Base-by-base conservation (phyloP, 2,888 invertebrate species). In the Druceiella hillmani region DNA sequence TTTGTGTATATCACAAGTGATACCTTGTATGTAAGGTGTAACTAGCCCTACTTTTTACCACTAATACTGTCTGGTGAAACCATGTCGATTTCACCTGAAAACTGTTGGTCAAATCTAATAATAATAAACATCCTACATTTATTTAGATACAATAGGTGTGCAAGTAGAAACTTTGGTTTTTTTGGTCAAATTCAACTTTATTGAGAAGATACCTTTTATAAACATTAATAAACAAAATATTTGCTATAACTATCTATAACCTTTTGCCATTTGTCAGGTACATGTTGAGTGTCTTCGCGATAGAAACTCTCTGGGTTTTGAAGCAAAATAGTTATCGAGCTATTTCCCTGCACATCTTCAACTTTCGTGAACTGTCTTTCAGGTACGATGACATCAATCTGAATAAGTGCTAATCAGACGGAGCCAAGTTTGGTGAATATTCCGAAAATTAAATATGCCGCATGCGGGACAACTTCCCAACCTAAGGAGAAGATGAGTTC, bases 401-500 rank as follows among this genome's bases (percentile, higher is more conserved):
- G 13, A 29, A 29, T 29, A 29, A 29, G 29, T 12, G 13, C 9
- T n/a, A n/a, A n/a, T n/a, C n/a, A n/a, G n/a, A n/a, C n/a, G n/a
- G n/a, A n/a, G n/a, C n/a, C n/a, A n/a, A n/a, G n/a, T n/a, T n/a
- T n/a, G n/a, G n/a, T n/a, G n/a, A n/a, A n/a, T n/a, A 38, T 17
- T 10, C n/a, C n/a, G n/a, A n/a, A n/a, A n/a, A n/a, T n/a, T n/a
- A n/a, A n/a, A n/a, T n/a, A n/a, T n/a, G n/a, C n/a, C 25, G 31
- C 25, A 16, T 37, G 25, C 14, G 24, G 32, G 6, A 37, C 25
- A 24, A 31, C 25, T 25, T 37, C 29, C 37, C 37, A 37, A 12
- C 37, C 25, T 25, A 32, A 25, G 7, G 15, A n/a, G 15, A 31
- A 4, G 26, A 37, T 16, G 17, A 25, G 22, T 38, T 38, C 27